Conservation (phyloP, 2,113 vertebrate species). For the Tyrannus savana region DNA sequence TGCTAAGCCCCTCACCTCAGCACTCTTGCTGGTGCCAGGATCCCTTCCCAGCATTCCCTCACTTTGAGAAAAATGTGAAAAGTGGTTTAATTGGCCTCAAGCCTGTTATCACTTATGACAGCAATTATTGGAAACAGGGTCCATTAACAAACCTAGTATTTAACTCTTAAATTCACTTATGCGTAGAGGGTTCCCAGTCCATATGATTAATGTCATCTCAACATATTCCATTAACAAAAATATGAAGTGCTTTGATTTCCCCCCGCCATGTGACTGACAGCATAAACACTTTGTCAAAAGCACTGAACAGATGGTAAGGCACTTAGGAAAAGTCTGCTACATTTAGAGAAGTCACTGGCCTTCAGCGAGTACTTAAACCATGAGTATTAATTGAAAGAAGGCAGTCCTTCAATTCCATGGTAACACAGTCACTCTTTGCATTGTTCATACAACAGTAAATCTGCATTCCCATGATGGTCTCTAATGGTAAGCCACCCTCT, state of each 20-base stretch:
- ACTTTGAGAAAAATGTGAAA: constrained; percentile 9
- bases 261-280: background rate
- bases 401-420: background rate
- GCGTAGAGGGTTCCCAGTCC: background rate
- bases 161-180: background rate
- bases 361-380: background rate
- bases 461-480: background rate
- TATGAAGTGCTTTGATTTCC: background rate
- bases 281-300: constrained; percentile 33
- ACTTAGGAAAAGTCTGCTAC: constrained; percentile 20
- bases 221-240: constrained; percentile 38
- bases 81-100: background rate
- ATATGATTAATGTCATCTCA: constrained; percentile 39
- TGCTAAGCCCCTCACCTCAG: background rate
- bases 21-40: background rate
- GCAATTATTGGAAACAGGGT: constrained; percentile 23
- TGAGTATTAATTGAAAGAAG: background rate
- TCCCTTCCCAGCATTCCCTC: background rate
- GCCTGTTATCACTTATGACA: constrained; percentile 26
- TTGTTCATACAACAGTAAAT: background rate
- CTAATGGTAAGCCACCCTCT: background rate
- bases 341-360: constrained; percentile 10
- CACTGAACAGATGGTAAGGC: constrained; percentile 27
- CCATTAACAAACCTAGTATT: background rate
- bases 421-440: background rate